These are phyloP conservation scores for Hylaeus volcanicus DNA, from an alignment of 1,140 invertebrate genomes.

Conservation along the genomic window DNA sequence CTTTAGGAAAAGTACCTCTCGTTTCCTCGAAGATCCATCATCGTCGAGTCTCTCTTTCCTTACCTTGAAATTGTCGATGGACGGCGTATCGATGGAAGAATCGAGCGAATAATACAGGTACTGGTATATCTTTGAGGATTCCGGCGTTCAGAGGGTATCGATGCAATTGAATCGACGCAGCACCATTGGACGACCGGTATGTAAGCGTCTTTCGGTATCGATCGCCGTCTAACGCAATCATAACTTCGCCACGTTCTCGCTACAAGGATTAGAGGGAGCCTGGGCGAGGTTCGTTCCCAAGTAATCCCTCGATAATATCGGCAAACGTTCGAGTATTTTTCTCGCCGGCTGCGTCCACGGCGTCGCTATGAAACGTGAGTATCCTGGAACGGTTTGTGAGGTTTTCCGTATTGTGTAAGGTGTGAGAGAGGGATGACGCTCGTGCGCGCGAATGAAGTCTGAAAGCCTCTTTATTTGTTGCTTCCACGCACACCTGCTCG, in stretches of 20 bases:
- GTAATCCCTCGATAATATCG: constrained; percentile 60
- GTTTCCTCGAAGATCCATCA: no score
- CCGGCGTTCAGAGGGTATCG: not conserved
- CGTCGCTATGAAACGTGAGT: constrained; percentile 57
- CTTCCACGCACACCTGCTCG: constrained; percentile 11
- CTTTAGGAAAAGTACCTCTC: no score
- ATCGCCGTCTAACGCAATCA: constrained; percentile 23
- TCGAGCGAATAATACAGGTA: not conserved
- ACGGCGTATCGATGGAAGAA: no score
- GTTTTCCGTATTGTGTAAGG: constrained; percentile 12
- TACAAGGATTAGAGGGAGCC: constrained; percentile 41
- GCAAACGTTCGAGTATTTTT: constrained; percentile 57
- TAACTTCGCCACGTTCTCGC: constrained; percentile 41
- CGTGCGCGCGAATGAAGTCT: constrained; percentile 52
- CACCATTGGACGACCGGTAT: not conserved
- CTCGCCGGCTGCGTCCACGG: constrained; percentile 1
- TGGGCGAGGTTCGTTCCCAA: constrained; percentile 19
- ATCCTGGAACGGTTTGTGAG: constrained; percentile 41
- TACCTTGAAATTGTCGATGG: no score
- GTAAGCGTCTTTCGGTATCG: constrained; percentile 32
- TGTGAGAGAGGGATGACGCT: constrained; percentile 41
- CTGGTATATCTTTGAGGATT: not conserved
- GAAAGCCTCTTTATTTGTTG: constrained; percentile 32
- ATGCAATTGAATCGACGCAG: not conserved
- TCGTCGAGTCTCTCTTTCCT: no score